Conservation (phyloP, 2,888 invertebrate genomes). For the Toxonevra muliebris region DNA sequence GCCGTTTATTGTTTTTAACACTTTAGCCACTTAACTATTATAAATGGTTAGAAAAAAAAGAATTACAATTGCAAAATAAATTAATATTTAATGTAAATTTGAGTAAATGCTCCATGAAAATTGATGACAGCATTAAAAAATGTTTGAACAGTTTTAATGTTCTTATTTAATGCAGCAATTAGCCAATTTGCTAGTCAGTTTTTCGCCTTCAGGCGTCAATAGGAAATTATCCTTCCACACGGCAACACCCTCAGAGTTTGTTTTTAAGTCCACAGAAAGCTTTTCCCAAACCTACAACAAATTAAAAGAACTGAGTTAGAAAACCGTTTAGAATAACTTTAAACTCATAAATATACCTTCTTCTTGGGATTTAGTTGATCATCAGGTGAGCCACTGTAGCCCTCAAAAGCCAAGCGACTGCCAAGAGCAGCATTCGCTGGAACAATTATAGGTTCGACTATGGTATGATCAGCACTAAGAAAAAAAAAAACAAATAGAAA, state of each 20-base stretch:
- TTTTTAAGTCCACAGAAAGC: constrained; percentile 80
- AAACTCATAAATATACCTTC: constrained; percentile 71
- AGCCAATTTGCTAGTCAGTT: constrained; percentile 78
- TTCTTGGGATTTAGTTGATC: constrained; percentile 93
- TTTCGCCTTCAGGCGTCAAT: constrained; percentile 76
- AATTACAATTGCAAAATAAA: constrained; percentile 13
- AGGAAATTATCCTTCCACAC: constrained; percentile 88
- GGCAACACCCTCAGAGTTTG: constrained; percentile 76
- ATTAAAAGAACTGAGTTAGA: constrained; percentile 1
- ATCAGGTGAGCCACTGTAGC: constrained; percentile 84
- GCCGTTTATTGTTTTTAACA: too few species aligned
- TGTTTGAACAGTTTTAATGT: background rate
- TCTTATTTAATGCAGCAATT: constrained; percentile 83
- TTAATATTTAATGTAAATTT: background rate
- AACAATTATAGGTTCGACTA: constrained; percentile 86
- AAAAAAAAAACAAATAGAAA: constrained; percentile 2
- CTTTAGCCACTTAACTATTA: too few species aligned
- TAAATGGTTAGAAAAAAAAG: background rate
- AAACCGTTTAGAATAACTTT: background rate
- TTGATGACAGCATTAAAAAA: too few species aligned
- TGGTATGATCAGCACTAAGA: constrained; percentile 76
- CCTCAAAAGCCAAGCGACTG: constrained; percentile 84
- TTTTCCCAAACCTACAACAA: constrained; percentile 79
- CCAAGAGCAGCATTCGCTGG: constrained; percentile 82
- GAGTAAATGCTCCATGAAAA: background rate